Base-by-base conservation (phyloP, 2,797 vertebrate genomes). In the Varecia variegata region DNA sequence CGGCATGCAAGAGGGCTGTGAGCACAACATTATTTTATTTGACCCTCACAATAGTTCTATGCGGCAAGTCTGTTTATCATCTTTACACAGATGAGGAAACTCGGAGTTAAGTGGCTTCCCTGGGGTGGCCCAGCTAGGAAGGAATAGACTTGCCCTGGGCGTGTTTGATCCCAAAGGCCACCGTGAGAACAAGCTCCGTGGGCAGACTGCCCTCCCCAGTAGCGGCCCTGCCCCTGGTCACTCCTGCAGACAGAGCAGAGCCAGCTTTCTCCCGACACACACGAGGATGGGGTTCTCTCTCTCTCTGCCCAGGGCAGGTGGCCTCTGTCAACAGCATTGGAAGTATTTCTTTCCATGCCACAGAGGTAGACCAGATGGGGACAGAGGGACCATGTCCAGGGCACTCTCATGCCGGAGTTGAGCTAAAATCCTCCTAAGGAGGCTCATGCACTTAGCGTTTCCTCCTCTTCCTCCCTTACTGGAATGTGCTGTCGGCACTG, bases 401-500 rank as follows among this genome's bases (percentile, higher is more conserved):
- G 38, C 10, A 7, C 8, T 20, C 45, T n/a, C 27, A 1, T 9
- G 68, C 10, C 13, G 3, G 3, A 7, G 4, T 2, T 73, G 25
- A 87, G n/a, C 40, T 38, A 27, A 27, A 79, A 54, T 47, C 21
- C 88, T 71, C n/a, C 27, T 0, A 23, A 2, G 40, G 35, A 23
- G 43, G 17, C 50, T 76, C 7, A 74, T 65, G 52, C 43, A 43
- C 9, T 67, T 35, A 6, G 62, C 30, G 38, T 35, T 80, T 73
- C 7, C 25, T 67, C 38, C 11, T 60, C 80, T 67, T 23, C 67
- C 43, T 62, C 11, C 27, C 32, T 89, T 80, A 38, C 21, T 11
- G 7, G 50, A 54, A 60, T 2, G n/a, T 15, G 45, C 74, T 71
- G 60, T 38, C 58, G 50, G 38, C 58, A 35, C n/a, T 27, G 21